Evolutionary conservation across 2,888 invertebrate species (phyloP).

Genomic region (Microchrysa polita): DNA sequence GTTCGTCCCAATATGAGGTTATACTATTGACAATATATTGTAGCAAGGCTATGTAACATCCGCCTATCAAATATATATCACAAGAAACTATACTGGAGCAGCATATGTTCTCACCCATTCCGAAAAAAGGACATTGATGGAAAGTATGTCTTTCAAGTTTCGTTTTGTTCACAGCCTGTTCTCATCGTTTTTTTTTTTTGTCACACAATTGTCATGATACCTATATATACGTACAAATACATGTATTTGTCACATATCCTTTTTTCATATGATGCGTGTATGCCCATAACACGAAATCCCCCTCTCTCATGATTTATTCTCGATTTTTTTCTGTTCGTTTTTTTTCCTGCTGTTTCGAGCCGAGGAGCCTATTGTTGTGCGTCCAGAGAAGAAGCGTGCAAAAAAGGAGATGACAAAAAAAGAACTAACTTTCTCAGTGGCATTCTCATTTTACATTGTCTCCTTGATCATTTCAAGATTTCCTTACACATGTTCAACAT

Average conservation of each 20-base stretch:
- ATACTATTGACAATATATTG: not conserved
- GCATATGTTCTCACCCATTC: not conserved
- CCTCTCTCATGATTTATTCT: slow-evolving; percentile 3
- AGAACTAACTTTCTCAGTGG: not conserved
- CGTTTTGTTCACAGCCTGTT: slow-evolving; percentile 1
- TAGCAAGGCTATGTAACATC: not conserved
- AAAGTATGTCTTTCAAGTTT: not conserved
- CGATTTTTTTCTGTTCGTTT: slow-evolving; percentile 1
- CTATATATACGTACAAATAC: not conserved
- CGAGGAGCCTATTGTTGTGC: too few species aligned
- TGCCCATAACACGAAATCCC: too few species aligned
- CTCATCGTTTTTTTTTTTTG: not conserved
- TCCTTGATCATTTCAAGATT: slow-evolving; percentile 41
- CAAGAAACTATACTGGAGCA: not conserved
- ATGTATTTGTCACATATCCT: not conserved
- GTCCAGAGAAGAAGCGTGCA: too few species aligned
- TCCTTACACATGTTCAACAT: slow-evolving; percentile 41
- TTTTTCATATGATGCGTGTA: not conserved
- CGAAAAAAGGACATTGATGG: not conserved
- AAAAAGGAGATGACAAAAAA: too few species aligned
- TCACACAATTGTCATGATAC: not conserved
- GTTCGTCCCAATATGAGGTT: not conserved
- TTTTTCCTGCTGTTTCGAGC: not conserved
- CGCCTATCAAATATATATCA: not conserved
- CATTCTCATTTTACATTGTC: slow-evolving; percentile 8